Evolutionary conservation across 2,797 vertebrate genomes (phyloP), one percentile per base, ranked within the genome.

Genomic region (Microctenopoma steveboyesi): DNA sequence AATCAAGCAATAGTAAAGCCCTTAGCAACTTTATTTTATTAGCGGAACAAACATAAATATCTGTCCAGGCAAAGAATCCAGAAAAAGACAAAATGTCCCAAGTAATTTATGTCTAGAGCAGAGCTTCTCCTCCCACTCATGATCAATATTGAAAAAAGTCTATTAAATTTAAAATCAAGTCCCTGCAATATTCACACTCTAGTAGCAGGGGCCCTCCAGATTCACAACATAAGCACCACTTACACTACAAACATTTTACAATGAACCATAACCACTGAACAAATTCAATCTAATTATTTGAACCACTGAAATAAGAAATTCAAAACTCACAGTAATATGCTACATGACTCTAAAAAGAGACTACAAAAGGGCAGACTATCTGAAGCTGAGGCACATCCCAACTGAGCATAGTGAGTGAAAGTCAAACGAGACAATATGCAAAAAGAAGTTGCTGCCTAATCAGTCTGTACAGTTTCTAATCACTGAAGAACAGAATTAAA

Each of bases 231-330:
- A 54, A 75, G 71, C 55, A 55, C 40, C 47, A 10, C 49, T 81
- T 53, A 55, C 45, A 48, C 35, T 9, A 7, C 58, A 72, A 69
- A 79, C 71, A 55, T 70, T 76, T 83, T 22, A 72, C 30, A 47
- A 59, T 53, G 43, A 82, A 68, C 47, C n/a, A 11, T 68, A 78
- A 69, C 45, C 58, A 72, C 53, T 54, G 55, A 70, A 49, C 60
- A 79, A 81, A 74, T 79, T 42, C 27, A 67, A 72, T 81, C 42
- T 47, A 72, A 83, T 83, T 83, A 73, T 83, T 65, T 76, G 60
- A 78, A 68, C 56, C 69, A 52, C 46, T 76, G 66, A 61, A 70
- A 74, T 63, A 72, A 77, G 59, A 51, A 68, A 73, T 76, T 50
- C 58, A 77, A 66, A 72, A 51, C 46, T 51, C 59, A 61, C 62